phyloP scores from a whole-genome alignment of 2,888 invertebrate species.

The Ochropleura leucogaster region DNA sequence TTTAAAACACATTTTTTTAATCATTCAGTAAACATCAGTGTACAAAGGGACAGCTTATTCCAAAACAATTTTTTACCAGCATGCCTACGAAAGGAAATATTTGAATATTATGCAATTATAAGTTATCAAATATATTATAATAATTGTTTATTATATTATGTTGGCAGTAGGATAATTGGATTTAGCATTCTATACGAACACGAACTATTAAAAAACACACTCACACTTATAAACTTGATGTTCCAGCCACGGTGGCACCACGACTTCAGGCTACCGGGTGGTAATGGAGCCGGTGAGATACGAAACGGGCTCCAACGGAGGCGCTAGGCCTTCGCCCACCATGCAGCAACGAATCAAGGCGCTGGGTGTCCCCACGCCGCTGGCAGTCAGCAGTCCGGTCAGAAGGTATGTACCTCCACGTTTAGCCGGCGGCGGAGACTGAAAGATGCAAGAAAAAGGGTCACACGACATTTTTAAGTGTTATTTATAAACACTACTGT shows the following conservation, averaged over 20 bases:
- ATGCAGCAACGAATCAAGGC: conserved; percentile 98
- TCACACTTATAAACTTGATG: neutral
- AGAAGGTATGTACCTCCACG: conserved; percentile 92
- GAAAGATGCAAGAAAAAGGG: conserved; percentile 50
- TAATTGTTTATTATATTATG: too few relatives aligned
- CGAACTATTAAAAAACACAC: neutral
- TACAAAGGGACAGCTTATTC: too few relatives aligned
- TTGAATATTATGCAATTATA: too few relatives aligned
- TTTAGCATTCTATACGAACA: neutral
- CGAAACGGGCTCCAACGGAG: conserved; percentile 83
- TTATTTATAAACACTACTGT: neutral
- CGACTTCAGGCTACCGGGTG: conserved; percentile 87
- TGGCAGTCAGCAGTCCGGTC: conserved; percentile 96
- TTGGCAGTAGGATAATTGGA: neutral
- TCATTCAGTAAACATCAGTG: too few relatives aligned
- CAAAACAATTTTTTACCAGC: too few relatives aligned
- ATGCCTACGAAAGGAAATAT: too few relatives aligned
- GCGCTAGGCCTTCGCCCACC: conserved; percentile 93
- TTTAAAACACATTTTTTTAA: too few relatives aligned
- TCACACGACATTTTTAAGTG: neutral
- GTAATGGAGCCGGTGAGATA: conserved; percentile 88
- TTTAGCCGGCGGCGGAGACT: conserved; percentile 58
- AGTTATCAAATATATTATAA: too few relatives aligned
- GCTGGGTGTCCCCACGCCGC: conserved; percentile 96
- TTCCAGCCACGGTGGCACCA: conserved; percentile 86